A percentile compares a stretch with the other conserved stretches of the same genome.
phyloP scores from a whole-genome alignment of 2,888 invertebrate species.

The Xylota segnis region DNA sequence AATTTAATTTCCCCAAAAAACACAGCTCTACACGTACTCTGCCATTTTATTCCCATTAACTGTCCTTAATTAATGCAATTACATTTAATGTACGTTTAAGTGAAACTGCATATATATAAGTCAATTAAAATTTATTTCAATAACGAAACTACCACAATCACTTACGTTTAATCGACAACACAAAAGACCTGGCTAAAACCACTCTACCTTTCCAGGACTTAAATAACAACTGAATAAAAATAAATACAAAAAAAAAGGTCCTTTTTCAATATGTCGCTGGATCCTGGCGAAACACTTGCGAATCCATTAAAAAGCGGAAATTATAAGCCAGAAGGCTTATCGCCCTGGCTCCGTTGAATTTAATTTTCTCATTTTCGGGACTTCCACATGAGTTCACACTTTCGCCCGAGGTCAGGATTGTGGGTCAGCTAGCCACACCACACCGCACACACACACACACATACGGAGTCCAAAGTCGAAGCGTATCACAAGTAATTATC shows the following conservation, averaged over 20 bases:
- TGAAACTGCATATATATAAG: conserved; percentile 43
- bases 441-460: background rate
- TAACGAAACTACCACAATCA: conserved; percentile 6
- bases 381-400: conserved; percentile 50
- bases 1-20: background rate
- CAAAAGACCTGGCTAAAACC: background rate
- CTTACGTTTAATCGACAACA: background rate
- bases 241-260: conserved; percentile 4
- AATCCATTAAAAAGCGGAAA: conserved; percentile 67
- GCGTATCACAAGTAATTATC: conserved; percentile 72
- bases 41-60: conserved; percentile 16
- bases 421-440: background rate
- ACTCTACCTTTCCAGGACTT: conserved; percentile 5
- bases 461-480: conserved; percentile 24
- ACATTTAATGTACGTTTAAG: conserved; percentile 53
- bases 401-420: conserved; percentile 13
- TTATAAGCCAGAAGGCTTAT: conserved; percentile 72
- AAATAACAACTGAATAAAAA: conserved; percentile 9
- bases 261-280: background rate
- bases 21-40: conserved; percentile 2
- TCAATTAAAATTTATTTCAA: conserved; percentile 43
- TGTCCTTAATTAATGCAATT: conserved; percentile 65
- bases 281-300: conserved; percentile 29
- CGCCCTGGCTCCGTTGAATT: conserved; percentile 54
- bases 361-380: conserved; percentile 46